A percentile compares a stretch with the other conserved stretches of the same genome.
Evolutionary conservation across 2,113 vertebrate genomes (phyloP).

Genomic region (Pteropus alecto): DNA sequence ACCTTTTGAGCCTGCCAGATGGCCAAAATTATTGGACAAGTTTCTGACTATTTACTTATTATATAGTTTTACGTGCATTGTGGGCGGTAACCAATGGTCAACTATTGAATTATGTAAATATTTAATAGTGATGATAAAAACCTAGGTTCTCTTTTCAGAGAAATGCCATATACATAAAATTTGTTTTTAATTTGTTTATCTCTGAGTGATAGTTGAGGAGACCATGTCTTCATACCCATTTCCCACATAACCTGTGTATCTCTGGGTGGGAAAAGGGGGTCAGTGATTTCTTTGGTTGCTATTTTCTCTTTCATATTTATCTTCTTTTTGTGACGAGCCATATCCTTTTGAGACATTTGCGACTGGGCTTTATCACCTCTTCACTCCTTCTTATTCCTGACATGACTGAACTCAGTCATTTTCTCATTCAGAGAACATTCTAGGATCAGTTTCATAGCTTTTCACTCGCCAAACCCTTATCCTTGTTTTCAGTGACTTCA

Average conservation of each 20-base stretch:
- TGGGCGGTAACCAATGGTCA: not conserved
- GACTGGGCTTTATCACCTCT: not conserved
- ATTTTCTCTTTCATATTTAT: not conserved
- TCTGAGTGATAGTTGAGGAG: not conserved
- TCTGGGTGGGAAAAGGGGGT: not conserved
- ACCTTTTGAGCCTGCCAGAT: not conserved
- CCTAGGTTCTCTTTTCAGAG: not conserved
- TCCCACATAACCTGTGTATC: accelerated
- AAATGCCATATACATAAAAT: not conserved
- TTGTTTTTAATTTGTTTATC: not conserved
- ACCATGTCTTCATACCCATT: not conserved
- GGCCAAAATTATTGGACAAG: not conserved
- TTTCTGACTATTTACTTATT: not conserved
- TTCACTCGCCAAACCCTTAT: not conserved
- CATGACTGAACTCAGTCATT: not conserved
- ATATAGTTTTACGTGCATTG: not conserved
- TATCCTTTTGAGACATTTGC: not conserved
- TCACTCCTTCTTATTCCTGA: not conserved
- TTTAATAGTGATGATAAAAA: not conserved
- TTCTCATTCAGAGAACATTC: not conserved
- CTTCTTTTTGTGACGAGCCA: not conserved
- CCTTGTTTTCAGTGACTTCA: not conserved
- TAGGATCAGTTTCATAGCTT: not conserved
- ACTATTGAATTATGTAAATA: not conserved
- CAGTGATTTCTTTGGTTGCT: not conserved